Evolutionary conservation across 2,113 vertebrate genomes (phyloP), one percentile per base, ranked within the genome.

Genomic region (Myotis brandtii): DNA sequence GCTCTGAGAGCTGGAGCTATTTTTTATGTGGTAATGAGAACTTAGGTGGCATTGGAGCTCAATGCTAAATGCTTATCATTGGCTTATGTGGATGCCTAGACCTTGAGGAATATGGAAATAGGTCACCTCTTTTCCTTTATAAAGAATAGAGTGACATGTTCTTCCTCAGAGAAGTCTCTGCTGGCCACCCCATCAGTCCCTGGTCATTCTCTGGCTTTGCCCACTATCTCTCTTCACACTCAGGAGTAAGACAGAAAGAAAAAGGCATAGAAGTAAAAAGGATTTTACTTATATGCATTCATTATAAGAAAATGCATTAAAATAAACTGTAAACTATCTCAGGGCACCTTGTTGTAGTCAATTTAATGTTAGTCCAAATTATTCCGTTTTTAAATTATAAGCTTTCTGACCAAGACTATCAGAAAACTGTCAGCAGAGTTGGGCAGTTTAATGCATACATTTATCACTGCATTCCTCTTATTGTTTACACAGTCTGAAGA

Each of bases 361-460:
- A 70, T 27, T 70, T 88, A 91, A 75, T 80, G 75, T 92, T 72
- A 89, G 16, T 92, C 30, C 32, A 76, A 48, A 48, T 86, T 48
- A 23, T 48, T 94, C 27, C 52, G 66, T 86, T 81, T 86, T 84
- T 64, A 95, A 84, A 59, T 62, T 37, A 64, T 1, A 86, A 21
- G 34, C 37, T 91, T 90, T 54, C 21, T 90, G 79, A 56, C n/a
- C 13, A 82, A 92, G 43, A 82, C 79, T 90, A 75, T 56, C 23
- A 80, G 93, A 81, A 86, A 62, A 70, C 34, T 86, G 16, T 21
- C 34, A 82, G 52, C 18, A 86, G 62, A 77, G 1, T 34, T 90
- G 52, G 67, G 43, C 6, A 81, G 30, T 62, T 89, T 83, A 70
- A 66, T 72, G 13, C 16, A 89, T 50, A 30, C 25, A 25, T 87